Conservation (phyloP, 2,888 invertebrate genomes). For the Carcina quercana region DNA sequence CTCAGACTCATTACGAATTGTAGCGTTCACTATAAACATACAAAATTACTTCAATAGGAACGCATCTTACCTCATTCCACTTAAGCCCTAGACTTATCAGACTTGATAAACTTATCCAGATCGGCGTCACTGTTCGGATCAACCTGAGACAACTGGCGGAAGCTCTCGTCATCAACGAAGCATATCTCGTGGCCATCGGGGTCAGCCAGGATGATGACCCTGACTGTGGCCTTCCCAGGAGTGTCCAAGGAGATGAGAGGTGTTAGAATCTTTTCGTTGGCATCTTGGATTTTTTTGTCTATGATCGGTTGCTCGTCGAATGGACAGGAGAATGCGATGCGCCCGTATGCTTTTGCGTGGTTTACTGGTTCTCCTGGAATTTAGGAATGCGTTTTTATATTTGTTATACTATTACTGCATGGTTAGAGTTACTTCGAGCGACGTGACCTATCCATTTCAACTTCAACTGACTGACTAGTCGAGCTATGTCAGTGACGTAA, state of each 20-base stretch:
- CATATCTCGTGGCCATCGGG: constrained; percentile 99
- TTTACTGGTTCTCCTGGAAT: constrained; percentile 78
- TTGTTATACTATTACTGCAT: no score
- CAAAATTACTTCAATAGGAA: neutral
- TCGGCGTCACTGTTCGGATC: constrained; percentile 89
- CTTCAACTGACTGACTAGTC: no score
- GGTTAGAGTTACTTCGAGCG: no score
- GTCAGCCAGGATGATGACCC: constrained; percentile 96
- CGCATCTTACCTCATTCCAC: neutral
- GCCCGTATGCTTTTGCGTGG: constrained; percentile 93
- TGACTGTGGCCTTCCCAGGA: constrained; percentile 96
- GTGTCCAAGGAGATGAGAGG: constrained; percentile 95
- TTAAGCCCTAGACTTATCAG: constrained; percentile 75
- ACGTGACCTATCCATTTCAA: no score
- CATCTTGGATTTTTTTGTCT: constrained; percentile 81
- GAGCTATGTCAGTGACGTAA: no score
- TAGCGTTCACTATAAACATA: neutral
- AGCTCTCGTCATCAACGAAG: constrained; percentile 98
- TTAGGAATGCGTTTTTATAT: no score
- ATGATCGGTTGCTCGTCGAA: constrained; percentile 83
- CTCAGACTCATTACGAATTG: no score
- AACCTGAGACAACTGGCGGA: constrained; percentile 87
- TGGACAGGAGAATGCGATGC: constrained; percentile 96
- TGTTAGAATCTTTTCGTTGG: constrained; percentile 85
- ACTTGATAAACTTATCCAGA: constrained; percentile 83